phyloP scores from a whole-genome alignment of 2,797 vertebrate genomes.

The Babyrousa celebensis region DNA sequence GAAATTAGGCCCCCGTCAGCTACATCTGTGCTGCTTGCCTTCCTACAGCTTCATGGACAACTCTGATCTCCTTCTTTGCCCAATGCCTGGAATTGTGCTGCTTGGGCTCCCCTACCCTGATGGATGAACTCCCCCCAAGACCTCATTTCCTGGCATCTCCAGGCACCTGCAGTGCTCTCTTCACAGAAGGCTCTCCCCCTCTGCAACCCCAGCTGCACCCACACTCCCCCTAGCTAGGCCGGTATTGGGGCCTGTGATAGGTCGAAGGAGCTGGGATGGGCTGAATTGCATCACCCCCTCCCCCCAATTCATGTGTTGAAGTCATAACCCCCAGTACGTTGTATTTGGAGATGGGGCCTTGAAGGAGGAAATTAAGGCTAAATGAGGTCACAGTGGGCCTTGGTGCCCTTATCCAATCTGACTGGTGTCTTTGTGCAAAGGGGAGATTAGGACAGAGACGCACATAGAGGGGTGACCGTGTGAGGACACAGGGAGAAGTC shows the following conservation, averaged over 20 bases:
- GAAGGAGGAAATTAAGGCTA: background rate
- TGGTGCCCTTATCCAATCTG: background rate
- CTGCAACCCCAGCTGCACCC: background rate
- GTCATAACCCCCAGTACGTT: background rate
- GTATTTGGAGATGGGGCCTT: background rate
- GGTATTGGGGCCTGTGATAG: background rate
- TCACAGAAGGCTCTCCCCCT: background rate
- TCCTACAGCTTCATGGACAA: background rate
- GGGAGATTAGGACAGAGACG: background rate
- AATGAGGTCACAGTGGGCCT: background rate
- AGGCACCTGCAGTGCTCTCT: background rate
- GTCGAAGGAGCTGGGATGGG: background rate
- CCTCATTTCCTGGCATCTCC: background rate
- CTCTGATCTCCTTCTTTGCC: background rate
- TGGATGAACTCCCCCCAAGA: too few species aligned
- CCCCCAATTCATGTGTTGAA: background rate
- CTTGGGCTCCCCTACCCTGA: background rate
- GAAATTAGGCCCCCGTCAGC: background rate
- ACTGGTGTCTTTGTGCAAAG: background rate
- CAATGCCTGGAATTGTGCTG: rapidly evolving
- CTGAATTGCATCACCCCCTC: background rate
- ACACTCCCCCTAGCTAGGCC: background rate
- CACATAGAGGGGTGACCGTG: too few species aligned
- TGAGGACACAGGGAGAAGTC: background rate
- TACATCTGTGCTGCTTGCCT: background rate